Conservation (phyloP, 2,797 vertebrate genomes). For the Buphagus erythrorhynchus region DNA sequence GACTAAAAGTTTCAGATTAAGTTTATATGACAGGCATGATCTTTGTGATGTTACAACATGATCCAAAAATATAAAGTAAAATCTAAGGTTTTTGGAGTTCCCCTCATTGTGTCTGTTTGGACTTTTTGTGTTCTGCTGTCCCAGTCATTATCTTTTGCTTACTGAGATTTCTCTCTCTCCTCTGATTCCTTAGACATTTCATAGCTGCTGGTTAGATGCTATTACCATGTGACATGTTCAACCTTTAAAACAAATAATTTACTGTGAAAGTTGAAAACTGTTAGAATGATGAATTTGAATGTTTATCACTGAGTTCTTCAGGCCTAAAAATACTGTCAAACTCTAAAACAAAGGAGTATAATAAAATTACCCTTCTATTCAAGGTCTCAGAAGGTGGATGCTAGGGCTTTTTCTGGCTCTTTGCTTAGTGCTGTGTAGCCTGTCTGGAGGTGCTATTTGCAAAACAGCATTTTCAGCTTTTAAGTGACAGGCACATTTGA, state of each 20-base stretch:
- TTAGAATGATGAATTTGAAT: conserved; percentile 11
- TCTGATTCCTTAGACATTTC: conserved; percentile 27
- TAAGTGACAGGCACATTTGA: not conserved
- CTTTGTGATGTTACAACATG: not conserved
- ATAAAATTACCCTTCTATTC: not conserved
- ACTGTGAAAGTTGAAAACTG: conserved; percentile 32
- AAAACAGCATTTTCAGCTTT: not conserved
- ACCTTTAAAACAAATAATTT: conserved; percentile 59
- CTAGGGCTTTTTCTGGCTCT: not conserved
- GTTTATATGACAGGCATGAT: not conserved
- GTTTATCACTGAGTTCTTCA: not conserved
- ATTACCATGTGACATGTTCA: conserved; percentile 2
- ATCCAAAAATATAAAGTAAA: not conserved
- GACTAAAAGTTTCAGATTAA: not conserved
- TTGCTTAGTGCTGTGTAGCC: not conserved
- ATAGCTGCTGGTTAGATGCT: conserved; percentile 47
- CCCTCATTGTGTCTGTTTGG: not conserved
- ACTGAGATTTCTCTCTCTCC: not conserved
- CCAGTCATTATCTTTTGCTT: not conserved
- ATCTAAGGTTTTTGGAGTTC: not conserved
- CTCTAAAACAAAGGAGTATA: not conserved
- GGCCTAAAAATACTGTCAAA: not conserved
- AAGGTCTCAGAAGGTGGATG: not conserved
- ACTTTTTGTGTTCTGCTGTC: not conserved
- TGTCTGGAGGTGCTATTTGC: not conserved